Percentiles rank a stretch among this genome's conserved stretches.
Conservation (phyloP, 2,888 invertebrate species). For the Drosophila mercatorum region DNA sequence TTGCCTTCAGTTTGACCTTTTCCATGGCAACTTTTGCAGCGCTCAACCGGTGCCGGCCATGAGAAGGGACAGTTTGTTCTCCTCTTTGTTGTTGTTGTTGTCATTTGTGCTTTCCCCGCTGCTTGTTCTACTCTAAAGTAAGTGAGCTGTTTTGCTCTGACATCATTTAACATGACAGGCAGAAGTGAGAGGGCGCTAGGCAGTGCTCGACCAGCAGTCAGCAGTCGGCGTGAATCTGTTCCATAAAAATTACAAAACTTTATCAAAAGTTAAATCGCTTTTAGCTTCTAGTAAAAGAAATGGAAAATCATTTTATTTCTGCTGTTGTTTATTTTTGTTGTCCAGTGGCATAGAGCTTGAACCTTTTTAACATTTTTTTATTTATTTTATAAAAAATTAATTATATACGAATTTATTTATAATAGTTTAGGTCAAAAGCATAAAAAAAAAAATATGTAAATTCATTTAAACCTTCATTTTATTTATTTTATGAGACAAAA, state of each 20-base stretch:
- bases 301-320: background rate
- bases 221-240: background rate
- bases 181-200: background rate
- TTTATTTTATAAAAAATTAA: background rate
- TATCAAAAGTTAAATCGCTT: constrained; percentile 6
- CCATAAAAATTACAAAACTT: background rate
- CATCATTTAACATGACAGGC: background rate
- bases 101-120: constrained; percentile 56
- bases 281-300: background rate
- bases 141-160: constrained; percentile 15
- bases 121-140: constrained; percentile 35
- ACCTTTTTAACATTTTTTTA: background rate
- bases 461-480: too few species aligned
- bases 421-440: too few species aligned
- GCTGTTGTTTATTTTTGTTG: too few species aligned
- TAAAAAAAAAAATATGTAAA: too few species aligned
- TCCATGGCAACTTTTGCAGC: constrained; percentile 26
- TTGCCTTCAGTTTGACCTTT: constrained; percentile 66
- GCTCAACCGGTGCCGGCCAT: constrained; percentile 18
- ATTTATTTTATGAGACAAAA: too few species aligned
- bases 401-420: too few species aligned
- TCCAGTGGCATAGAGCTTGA: background rate
- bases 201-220: background rate
- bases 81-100: constrained; percentile 46
- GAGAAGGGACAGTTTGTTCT: constrained; percentile 54